Base-by-base conservation (phyloP, 2,113 vertebrate genomes). In the Phasianus colchicus region DNA sequence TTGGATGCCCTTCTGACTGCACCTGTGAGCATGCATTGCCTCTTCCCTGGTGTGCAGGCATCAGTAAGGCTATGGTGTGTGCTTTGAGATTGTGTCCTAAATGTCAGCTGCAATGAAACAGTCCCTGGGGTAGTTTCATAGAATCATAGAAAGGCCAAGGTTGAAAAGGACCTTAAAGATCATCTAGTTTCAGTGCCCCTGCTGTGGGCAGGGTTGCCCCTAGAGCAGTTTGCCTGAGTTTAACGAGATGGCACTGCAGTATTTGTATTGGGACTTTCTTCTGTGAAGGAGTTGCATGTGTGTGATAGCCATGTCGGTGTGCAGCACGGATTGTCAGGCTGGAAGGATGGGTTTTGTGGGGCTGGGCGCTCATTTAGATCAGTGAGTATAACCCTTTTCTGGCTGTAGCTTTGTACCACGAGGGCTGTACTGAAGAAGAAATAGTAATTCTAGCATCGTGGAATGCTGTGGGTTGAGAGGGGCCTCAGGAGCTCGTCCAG, bases 261-360 rank as follows among this genome's bases (percentile, higher is more conserved):
- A 1, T 43, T 19, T 43, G 25, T 6, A 7, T 2, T 18, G 61
- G n/a, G 38, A 10, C 24, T 25, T 40, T 9, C 16, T 36, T 16
- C 61, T 11, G 0, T 5, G 14, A 29, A 5, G 0, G 38, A 7
- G 32, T 1, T 13, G 36, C 18, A 29, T 32, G 24, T 1, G 24
- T 6, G 14, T 13, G 15, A 22, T 11, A 6, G 64, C 4, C 4
- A 0, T 1, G 24, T 21, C 30, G 40, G 58, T 20, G 1, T 2
- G 24, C 34, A 1, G 0, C 6, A 2, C 14, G 13, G 4, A 22
- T 10, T 3, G 12, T 19, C 19, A 2, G 32, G 24, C 22, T n/a
- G n/a, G 34, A 24, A 66, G 42, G 54, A 4, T 40, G 45, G 10
- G 32, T 47, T 3, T 5, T 36, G 3, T 42, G 65, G 83, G 64